phyloP scores from a whole-genome alignment of 1,140 invertebrate species.

The Venturia canescens region DNA sequence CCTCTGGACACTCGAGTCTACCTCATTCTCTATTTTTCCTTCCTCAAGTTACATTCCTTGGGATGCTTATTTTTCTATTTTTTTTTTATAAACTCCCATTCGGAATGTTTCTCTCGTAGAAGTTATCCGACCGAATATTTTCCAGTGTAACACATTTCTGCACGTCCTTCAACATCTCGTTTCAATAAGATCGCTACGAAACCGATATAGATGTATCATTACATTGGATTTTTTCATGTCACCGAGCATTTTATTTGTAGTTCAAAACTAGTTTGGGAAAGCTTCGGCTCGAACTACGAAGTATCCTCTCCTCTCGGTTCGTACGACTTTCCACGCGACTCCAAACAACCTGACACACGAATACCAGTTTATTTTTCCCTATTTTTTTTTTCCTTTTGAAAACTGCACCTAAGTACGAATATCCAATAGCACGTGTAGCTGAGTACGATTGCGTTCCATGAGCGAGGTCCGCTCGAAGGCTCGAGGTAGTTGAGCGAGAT shows the following conservation, averaged over 20 bases:
- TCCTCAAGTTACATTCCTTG: no score
- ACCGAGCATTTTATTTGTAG: background rate
- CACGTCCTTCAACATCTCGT: no score
- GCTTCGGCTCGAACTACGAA: background rate
- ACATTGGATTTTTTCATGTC: background rate
- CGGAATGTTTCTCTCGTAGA: no score
- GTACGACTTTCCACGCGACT: background rate
- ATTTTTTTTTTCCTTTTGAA: background rate
- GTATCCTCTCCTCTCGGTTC: conserved; percentile 8
- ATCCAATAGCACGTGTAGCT: background rate
- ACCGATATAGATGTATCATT: no score
- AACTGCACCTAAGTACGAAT: background rate
- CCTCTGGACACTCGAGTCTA: no score
- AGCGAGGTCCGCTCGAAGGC: background rate
- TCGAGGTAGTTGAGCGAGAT: background rate
- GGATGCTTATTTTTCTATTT: no score
- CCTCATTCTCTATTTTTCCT: no score
- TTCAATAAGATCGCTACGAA: no score
- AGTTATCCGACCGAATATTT: no score
- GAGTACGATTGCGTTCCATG: background rate
- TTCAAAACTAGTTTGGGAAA: conserved; percentile 10
- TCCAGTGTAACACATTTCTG: no score
- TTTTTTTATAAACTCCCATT: no score
- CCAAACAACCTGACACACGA: background rate
- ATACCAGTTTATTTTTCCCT: background rate